Evolutionary conservation across 2,113 vertebrate species (phyloP), one percentile per base, ranked within the genome.

Genomic region (Vidua chalybeata): DNA sequence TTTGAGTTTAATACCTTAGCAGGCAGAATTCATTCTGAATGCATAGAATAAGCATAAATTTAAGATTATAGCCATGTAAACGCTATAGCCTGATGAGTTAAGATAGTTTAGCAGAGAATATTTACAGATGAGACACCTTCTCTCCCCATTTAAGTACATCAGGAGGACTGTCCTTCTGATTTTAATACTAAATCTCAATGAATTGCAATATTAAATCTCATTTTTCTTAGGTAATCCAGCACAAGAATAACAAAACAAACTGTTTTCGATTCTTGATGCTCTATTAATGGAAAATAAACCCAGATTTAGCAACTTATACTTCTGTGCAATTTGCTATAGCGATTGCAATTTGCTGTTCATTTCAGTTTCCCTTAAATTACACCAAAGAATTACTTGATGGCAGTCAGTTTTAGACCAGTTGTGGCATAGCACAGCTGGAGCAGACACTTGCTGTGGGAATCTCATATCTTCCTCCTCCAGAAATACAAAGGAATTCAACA

Each of bases 341-440:
- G 58, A 93, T 83, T 85, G 27, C 54, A 93, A 82, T 69, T 77
- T 83, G 43, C 77, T 56, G 54, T 68, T 94, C 83, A 64, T 74
- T 84, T 77, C 51, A 78, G 28, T 92, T 88, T 92, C 56, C 45
- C 39, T 59, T 74, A 55, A 80, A 94, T 94, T 82, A 77, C 90
- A 86, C 79, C 58, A 37, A 92, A 91, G 31, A 84, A 71, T 73
- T 84, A 69, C 84, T 89, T 89, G 76, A 71, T 28, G 56, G 15
- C 55, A 90, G 64, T 18, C 33, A 77, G 23, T 80, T 94, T 78
- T 74, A 77, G 43, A 27, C 79, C 64, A 81, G 37, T 15, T 13
- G 8, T 76, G 66, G n/a, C 51, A 39, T 5, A 13, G 45, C 80
- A 84, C 67, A 85, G 67, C 63, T 86, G 80, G 59, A 90, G 39